These are phyloP conservation scores for Heliconius himera DNA, from an alignment of 1,140 invertebrate genomes.

Conservation along the genomic window DNA sequence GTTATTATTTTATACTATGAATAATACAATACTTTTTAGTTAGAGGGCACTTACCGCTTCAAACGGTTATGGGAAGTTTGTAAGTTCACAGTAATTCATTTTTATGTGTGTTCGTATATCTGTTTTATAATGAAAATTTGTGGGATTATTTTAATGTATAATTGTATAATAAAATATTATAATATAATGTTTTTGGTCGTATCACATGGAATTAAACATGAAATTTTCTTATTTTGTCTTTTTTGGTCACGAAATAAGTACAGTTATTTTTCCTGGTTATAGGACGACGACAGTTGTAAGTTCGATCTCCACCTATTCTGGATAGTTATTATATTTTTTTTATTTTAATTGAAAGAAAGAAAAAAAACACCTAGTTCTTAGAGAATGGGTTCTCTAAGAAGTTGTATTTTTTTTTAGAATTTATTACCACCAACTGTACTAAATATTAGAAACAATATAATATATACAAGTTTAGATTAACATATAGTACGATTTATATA, in stretches of 20 bases:
- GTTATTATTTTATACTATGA: constrained; percentile 76
- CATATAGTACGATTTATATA: neutral
- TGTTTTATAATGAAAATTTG: neutral
- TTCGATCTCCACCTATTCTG: too few relatives aligned
- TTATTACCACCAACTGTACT: too few relatives aligned
- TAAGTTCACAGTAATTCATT: constrained; percentile 12
- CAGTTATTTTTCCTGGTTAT: too few relatives aligned
- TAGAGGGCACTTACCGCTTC: constrained; percentile 16
- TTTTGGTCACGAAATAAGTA: too few relatives aligned
- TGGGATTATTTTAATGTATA: neutral
- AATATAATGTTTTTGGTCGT: neutral
- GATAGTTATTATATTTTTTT: too few relatives aligned
- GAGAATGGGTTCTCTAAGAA: too few relatives aligned
- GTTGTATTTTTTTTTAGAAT: too few relatives aligned
- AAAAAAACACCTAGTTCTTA: too few relatives aligned
- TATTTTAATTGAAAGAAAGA: too few relatives aligned
- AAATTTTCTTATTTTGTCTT: too few relatives aligned
- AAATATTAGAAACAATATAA: neutral
- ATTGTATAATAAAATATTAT: neutral
- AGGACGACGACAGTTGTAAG: too few relatives aligned
- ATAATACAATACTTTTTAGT: constrained; percentile 53
- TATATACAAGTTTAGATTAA: neutral
- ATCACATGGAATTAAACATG: too few relatives aligned
- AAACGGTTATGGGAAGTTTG: constrained; percentile 13
- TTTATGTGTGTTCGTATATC: neutral